Evolutionary conservation across 1,140 invertebrate genomes (phyloP).

Genomic region (Odontomachus brunneus): DNA sequence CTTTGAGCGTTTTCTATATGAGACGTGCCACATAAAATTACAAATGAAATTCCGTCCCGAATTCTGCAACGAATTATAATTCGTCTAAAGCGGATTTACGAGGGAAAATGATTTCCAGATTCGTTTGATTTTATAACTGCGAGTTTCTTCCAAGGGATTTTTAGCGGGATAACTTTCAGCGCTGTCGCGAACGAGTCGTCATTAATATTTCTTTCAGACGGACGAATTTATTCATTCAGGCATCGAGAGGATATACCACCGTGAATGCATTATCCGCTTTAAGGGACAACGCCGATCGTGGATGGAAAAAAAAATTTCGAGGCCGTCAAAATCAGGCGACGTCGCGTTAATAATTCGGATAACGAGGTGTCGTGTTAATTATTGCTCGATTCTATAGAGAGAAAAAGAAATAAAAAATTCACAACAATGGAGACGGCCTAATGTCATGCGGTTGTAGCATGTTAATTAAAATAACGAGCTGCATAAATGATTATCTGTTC

Average conservation of each 20-base stretch:
- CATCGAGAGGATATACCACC: conserved; percentile 4
- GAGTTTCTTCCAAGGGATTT: not conserved
- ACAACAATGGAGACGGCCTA: conserved; percentile 25
- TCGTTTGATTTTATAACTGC: conserved; percentile 11
- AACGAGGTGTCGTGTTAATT: conserved; percentile 58
- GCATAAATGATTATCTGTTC: conserved; percentile 44
- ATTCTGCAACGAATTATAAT: too few relatives aligned
- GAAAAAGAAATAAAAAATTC: conserved; percentile 25
- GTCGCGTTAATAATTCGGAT: conserved; percentile 60
- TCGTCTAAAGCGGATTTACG: too few relatives aligned
- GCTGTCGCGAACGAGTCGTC: not conserved
- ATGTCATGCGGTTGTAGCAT: conserved; percentile 11
- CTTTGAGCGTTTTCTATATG: too few relatives aligned
- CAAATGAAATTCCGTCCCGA: too few relatives aligned
- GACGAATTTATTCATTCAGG: conserved; percentile 24
- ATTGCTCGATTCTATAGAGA: conserved; percentile 29
- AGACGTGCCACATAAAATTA: not conserved
- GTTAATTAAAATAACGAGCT: conserved; percentile 58
- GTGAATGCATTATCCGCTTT: conserved; percentile 39
- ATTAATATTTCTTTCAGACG: conserved; percentile 31
- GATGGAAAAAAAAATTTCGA: conserved; percentile 40
- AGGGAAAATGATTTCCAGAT: not conserved
- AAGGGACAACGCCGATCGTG: not conserved
- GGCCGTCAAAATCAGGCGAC: conserved; percentile 54
- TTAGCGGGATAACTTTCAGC: conserved; percentile 1